phyloP scores from a whole-genome alignment of 2,888 invertebrate species.

The Agrochola macilenta region DNA sequence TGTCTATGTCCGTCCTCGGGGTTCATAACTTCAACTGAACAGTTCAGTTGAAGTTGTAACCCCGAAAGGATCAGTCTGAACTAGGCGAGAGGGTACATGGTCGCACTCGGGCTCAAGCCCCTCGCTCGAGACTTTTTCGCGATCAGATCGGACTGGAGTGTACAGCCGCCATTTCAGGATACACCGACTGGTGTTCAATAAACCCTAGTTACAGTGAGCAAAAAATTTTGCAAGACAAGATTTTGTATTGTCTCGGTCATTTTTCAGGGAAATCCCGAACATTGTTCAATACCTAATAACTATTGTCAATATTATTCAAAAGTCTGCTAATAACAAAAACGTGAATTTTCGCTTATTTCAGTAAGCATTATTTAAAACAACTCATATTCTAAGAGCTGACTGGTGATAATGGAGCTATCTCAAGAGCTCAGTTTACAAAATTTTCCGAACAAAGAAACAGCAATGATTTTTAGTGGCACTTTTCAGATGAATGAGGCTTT shows the following conservation, averaged over 20 bases:
- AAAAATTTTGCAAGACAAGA: background rate
- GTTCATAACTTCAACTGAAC: too few relatives aligned
- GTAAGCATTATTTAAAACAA: constrained; percentile 17
- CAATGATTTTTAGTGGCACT: constrained; percentile 19
- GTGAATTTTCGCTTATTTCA: background rate
- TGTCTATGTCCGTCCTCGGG: too few relatives aligned
- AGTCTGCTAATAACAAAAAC: background rate
- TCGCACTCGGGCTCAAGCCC: too few relatives aligned
- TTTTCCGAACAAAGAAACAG: constrained; percentile 22
- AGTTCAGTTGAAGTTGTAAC: too few relatives aligned
- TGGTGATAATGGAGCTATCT: constrained; percentile 21
- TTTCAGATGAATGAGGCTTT: background rate
- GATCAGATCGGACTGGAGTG: too few relatives aligned
- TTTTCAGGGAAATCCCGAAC: background rate
- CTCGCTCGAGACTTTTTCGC: too few relatives aligned
- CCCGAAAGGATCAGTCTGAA: too few relatives aligned
- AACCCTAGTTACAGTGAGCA: background rate
- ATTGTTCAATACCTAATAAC: background rate
- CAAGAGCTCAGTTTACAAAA: constrained; percentile 16
- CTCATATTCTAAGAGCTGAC: background rate
- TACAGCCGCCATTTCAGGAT: too few relatives aligned
- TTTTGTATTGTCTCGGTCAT: background rate
- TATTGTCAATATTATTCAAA: background rate
- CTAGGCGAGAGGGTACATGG: too few relatives aligned
- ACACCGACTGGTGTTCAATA: too few relatives aligned